Base-by-base conservation (phyloP, 2,888 invertebrate species). In the Scaptodrosophila latifasciaeformis region DNA sequence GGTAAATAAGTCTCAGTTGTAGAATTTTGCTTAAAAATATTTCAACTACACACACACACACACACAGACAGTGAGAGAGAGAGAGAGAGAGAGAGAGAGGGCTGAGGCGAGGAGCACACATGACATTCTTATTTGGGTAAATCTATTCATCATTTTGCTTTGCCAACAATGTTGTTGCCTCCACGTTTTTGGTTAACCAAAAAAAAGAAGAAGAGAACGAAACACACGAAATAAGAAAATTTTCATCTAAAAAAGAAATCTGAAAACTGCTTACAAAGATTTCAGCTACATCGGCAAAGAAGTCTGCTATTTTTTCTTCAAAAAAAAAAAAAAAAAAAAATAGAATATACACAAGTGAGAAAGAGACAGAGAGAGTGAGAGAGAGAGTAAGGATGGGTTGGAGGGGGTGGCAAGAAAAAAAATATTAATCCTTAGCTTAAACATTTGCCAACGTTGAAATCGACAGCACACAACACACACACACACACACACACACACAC, bases 231-330 rank as follows among this genome's bases (percentile, higher is more conserved):
- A n/a, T n/a, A n/a, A n/a, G n/a, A n/a, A n/a, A n/a, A n/a, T n/a
- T n/a, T n/a, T n/a, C n/a, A n/a, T n/a, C n/a, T n/a, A n/a, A n/a
- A n/a, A 12, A 30, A 30, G 30, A 42, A 42, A 17, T n/a, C 13
- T 64, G 77, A 79, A 81, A 81, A 77, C 74, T 77, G 77, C 77
- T 79, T 79, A 77, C 80, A 72, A 79, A 77, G 80, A 76, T 70
- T 79, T 79, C 54, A 46, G 54, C 64, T 58, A 57, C 56, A 54
- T 52, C 56, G 62, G 52, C 56, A 27, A 31, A 40, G 34, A 13
- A 34, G 12, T 34, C 37, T 43, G 43, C 52, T 29, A 24, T 52
- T 31, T 29, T 47, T 48, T 39, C 57, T 50, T 51, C 24, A 15
- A 29, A 34, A 35, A 24, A 48, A 30, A 24, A 24, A 44, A 45